Percentiles rank a stretch among this genome's conserved stretches.
Conservation (phyloP, 2,113 vertebrate species). For the Platysteira castanea region DNA sequence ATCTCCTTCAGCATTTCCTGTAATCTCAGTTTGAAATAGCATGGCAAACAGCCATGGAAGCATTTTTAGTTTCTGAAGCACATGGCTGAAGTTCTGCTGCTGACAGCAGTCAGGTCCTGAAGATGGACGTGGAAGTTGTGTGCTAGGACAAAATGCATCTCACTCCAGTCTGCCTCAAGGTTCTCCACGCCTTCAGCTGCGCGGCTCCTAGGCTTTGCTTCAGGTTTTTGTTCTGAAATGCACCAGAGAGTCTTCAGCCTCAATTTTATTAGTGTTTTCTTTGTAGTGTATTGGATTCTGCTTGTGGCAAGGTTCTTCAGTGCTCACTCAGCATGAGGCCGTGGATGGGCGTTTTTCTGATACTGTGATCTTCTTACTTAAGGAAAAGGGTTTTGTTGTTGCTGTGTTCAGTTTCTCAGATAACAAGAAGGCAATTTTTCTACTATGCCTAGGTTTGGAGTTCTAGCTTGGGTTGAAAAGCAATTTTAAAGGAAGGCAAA, state of each 20-base stretch:
- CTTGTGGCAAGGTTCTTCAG: not conserved
- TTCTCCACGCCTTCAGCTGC: not conserved
- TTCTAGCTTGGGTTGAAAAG: not conserved
- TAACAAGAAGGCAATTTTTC: not conserved
- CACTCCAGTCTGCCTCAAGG: fast-evolving
- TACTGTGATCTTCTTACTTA: not conserved
- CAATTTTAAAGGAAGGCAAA: not conserved
- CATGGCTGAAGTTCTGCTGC: not conserved
- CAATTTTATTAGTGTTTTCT: not conserved
- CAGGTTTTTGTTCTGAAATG: not conserved
- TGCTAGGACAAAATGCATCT: not conserved
- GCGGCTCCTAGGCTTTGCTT: fast-evolving
- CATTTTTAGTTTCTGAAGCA: not conserved
- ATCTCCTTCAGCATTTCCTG: not conserved
- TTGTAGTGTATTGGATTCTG: not conserved
- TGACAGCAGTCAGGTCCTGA: not conserved
- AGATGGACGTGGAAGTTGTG: not conserved
- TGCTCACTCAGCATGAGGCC: not conserved
- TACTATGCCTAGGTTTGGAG: not conserved
- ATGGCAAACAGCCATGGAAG: not conserved
- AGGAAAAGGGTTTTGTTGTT: not conserved
- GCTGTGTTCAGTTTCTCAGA: not conserved
- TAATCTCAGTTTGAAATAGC: not conserved
- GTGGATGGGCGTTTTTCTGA: not conserved
- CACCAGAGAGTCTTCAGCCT: not conserved